Evolutionary conservation across 2,888 invertebrate genomes (phyloP), one percentile per base, ranked within the genome.

Genomic region (Abrostola triplasia): DNA sequence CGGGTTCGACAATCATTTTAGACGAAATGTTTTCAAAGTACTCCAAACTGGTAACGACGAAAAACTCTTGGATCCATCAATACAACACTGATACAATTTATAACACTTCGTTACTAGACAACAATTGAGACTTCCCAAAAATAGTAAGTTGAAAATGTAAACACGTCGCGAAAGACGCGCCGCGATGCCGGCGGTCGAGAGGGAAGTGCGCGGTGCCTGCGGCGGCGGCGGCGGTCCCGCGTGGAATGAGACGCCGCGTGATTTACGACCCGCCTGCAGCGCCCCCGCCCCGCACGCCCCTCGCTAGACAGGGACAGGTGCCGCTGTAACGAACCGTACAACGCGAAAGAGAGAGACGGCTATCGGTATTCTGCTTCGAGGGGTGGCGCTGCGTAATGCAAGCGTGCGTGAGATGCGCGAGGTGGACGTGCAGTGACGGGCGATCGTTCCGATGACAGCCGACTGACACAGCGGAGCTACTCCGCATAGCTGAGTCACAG

Each of bases 241-340:
- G 93, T 92, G 94, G 95, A 95, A 94, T 95, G 95, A 95, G 93
- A 92, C 87, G 89, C 92, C 90, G 90, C 88, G 92, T 95, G 95
- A 95, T 95, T 95, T 95, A 95, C 95, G 95, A 94, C 93, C 93
- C 94, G 94, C 94, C 94, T 93, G 94, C 94, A 93, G 92, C 92
- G 89, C 92, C 92, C 93, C 89, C 90, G 86, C 90, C 93, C 93
- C 92, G 89, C 91, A 83, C 91, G 85, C 89, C 90, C 88, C 90
- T 84, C 90, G 84, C 77, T 70, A 80, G 90, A 92, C 70, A 73
- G 87, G 84, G 93, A 92, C 77, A 80, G 82, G 76, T 70, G 86
- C 84, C 73, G 64, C 66, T 57, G 63, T 70, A 64, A 73, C 69
- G 57, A 57, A 64, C 55, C 59, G 49, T 63, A 62, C 52, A 11